A percentile compares a stretch with the other conserved stretches of the same genome.
phyloP scores from a whole-genome alignment of 35 echinoderm and acorn worm genomes.

The Ophiothrix spiculata region DNA sequence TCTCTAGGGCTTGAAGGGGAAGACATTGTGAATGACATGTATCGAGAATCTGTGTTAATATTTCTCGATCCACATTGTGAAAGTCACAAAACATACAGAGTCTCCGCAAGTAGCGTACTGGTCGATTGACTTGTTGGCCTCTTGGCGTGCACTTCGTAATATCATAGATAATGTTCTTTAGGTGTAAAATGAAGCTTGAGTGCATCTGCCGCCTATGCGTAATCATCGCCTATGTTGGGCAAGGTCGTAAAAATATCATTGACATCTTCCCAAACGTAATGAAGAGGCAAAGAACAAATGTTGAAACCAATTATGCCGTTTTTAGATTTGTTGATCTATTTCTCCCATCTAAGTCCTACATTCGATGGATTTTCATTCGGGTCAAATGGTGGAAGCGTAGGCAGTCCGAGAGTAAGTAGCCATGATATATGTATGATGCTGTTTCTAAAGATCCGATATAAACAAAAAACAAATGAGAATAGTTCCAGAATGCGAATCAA shows the following conservation, averaged over 20 bases:
- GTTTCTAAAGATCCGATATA: not conserved
- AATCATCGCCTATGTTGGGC: constrained; percentile 31
- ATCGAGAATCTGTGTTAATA: constrained; percentile 15
- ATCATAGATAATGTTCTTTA: constrained; percentile 15
- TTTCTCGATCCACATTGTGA: not conserved
- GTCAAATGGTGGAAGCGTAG: not conserved
- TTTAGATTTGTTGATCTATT: constrained; percentile 46
- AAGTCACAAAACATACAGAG: not conserved
- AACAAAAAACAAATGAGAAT: not conserved
- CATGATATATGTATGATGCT: not conserved
- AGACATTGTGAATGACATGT: not conserved
- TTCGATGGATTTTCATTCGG: no score
- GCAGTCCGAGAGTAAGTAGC: not conserved
- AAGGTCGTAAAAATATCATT: constrained; percentile 60
- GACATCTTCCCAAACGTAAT: constrained; percentile 43
- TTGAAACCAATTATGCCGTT: constrained; percentile 51
- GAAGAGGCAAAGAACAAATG: constrained; percentile 27
- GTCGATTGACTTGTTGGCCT: constrained; percentile 21
- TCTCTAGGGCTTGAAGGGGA: not conserved
- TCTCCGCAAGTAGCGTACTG: constrained; percentile 26
- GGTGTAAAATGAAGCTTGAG: constrained; percentile 52
- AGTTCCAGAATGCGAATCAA: not conserved
- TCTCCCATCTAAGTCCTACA: constrained; percentile 34
- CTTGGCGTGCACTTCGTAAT: constrained; percentile 26
- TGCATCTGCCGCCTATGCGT: constrained; percentile 17